Evolutionary conservation across 2,888 invertebrate genomes (phyloP), one percentile per base, ranked within the genome.

Genomic region (Plebejus anna): DNA sequence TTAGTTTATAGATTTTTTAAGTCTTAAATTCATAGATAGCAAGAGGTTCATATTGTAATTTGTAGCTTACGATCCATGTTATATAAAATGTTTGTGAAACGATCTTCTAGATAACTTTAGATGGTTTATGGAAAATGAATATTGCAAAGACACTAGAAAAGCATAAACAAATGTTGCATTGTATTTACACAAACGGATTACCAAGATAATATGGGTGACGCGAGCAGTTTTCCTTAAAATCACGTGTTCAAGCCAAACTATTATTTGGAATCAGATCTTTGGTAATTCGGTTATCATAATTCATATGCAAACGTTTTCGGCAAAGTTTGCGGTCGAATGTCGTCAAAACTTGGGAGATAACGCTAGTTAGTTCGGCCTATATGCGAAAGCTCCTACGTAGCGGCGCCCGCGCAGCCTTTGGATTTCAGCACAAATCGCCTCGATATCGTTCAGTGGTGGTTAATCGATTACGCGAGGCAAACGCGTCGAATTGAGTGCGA

Each of bases 391-490:
- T 90, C 87, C 82, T 82, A 79, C 77, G 79, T 79, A 76, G 78
- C 81, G 82, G 83, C 87, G 88, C 84, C 80, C 80, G 86, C 87
- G 88, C 89, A 90, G 86, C 88, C 88, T 90, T 85, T 81, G 84
- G 81, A 78, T 82, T 82, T 81, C 80, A 77, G 79, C 82, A 79
- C 83, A 81, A 85, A 84, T 82, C 81, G 83, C 83, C 80, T 86
- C 83, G 81, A 82, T 81, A 80, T 82, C 83, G 83, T 86, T 86
- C 89, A 93, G 92, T 92, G 84, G 85, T 86, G 81, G 86, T 85
- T 85, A 84, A 87, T 82, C 87, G 82, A 87, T 87, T 87, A 85
- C 87, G 89, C 89, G 86, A 84, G 84, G 83, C 88, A 86, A 89
- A 88, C 92, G 87, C 85, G 79, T 86, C 83, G 85, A 72, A 66